Evolutionary conservation across 2,888 invertebrate species (phyloP).

Genomic region (Apamea crenata): DNA sequence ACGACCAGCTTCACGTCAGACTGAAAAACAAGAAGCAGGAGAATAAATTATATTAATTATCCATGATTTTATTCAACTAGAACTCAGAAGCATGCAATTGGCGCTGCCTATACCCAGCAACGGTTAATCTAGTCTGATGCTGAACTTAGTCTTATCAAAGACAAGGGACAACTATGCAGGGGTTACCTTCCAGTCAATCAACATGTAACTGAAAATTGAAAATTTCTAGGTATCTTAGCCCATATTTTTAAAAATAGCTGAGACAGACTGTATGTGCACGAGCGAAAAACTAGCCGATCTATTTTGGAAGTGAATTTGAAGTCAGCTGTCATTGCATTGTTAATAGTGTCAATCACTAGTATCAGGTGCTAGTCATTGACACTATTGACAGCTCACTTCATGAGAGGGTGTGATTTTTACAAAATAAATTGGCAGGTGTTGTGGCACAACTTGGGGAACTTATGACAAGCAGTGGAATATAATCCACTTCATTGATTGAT

Average conservation of each 20-base stretch:
- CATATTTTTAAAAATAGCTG: background rate
- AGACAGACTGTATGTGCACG: background rate
- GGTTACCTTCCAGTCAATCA: background rate
- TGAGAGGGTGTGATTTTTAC: background rate
- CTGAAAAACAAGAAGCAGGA: constrained; percentile 50
- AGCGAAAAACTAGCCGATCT: no score
- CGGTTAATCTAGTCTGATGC: background rate
- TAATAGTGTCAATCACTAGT: no score
- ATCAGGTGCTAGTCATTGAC: no score
- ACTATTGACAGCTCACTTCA: background rate
- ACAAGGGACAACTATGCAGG: background rate
- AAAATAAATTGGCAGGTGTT: background rate
- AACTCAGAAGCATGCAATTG: background rate
- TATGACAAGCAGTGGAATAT: no score
- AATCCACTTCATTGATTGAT: background rate
- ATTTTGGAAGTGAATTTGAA: no score
- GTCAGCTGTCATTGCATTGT: no score
- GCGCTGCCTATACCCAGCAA: background rate
- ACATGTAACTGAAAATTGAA: background rate
- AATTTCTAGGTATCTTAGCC: no score
- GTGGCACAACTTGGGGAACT: background rate
- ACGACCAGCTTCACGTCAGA: constrained; percentile 54
- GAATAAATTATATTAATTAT: background rate
- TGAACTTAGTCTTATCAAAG: background rate
- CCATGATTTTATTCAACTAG: background rate